Evolutionary conservation across 23 tunicate species (phyloP), one percentile per base, ranked within the genome.

Genomic region (Halocynthia roretzi): DNA sequence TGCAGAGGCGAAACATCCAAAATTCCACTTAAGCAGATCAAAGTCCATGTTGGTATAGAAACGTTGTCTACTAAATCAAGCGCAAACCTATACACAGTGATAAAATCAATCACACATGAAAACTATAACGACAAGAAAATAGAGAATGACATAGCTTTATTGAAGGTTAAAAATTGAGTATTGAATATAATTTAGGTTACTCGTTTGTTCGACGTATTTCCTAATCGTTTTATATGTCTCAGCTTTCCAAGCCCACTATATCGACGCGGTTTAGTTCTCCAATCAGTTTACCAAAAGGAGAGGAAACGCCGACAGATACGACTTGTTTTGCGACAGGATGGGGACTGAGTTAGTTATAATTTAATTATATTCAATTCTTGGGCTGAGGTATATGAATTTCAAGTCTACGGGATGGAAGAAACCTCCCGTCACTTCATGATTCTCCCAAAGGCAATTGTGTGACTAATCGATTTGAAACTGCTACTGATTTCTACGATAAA

Each of bases 241-340:
- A 71, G 76, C 56, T 71, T 22, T 44, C 9, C 0, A 49, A 6
- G 8, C 54, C 56, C 31, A 52, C 56, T 17, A 0, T 10, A 10
- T 18, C 54, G 0, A 0, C 18, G 9, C 8, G 22, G 18, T 17
- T 5, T 10, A 15, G 5, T 9, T 71, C 56, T 8, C 22, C 70
- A 65, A 22, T 71, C 54, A 17, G 54, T 21, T 54, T 71, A 21
- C 76, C 76, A 23, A 40, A 20, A 8, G 54, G 55, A 17, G 76
- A 71, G 51, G 55, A 51, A 9, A 71, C 76, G 49, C 76, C 76
- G 17, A 53, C 0, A 52, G 76, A 71, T 71, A 44, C 76, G n/a
- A 71, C 76, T 50, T 71, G 76, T 15, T 71, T 5, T 15, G n/a
- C 54, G 17, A 15, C 76, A 4, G 76, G 76, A n/a, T 71, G 76